Conservation (phyloP, 2,888 invertebrate species). For the Chironomus tentans region DNA sequence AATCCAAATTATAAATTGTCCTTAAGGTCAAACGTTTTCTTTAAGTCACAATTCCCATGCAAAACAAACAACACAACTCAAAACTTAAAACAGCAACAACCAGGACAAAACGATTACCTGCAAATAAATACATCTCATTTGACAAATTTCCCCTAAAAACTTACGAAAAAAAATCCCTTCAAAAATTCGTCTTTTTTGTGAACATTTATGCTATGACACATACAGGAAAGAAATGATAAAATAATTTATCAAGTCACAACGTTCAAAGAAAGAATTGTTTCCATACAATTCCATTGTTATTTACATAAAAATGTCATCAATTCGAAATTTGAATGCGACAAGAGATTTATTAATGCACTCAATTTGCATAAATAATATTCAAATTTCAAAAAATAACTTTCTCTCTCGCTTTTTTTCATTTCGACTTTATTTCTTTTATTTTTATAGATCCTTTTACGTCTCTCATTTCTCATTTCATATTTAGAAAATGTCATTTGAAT, state of each 20-base stretch:
- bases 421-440: not conserved
- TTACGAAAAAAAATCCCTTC: no score
- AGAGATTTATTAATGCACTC: constrained; percentile 26
- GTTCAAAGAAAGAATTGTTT: constrained; percentile 9
- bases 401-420: no score
- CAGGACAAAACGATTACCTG: no score
- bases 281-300: constrained; percentile 20
- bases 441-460: not conserved
- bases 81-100: no score
- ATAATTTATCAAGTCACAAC: constrained; percentile 25
- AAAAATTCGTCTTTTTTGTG: not conserved
- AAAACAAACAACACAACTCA: no score
- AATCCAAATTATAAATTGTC: not conserved
- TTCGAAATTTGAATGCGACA: constrained; percentile 22
- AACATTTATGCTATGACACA: not conserved
- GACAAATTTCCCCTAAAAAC: no score
- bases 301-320: constrained; percentile 28
- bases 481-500: no score
- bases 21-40: not conserved
- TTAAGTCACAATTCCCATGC: no score
- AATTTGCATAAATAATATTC: constrained; percentile 27
- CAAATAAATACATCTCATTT: no score
- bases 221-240: constrained; percentile 22
- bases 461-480: not conserved
- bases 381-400: not conserved